These are phyloP conservation scores for Sardina pilchardus DNA, from an alignment of 2,113 vertebrate species.

Conservation along the genomic window DNA sequence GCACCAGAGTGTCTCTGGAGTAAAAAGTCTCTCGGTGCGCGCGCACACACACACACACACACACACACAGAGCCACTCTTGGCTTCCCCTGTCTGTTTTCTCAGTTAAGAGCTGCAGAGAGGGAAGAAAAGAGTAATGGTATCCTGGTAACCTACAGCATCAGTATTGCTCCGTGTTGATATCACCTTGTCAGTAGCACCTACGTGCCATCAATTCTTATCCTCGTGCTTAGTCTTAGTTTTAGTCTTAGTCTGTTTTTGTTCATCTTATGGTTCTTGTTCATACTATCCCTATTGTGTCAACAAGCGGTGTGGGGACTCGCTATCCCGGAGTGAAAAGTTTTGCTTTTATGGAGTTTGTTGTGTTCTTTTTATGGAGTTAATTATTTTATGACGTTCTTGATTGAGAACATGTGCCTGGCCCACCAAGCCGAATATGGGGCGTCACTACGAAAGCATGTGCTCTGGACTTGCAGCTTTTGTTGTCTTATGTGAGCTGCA, in stretches of 20 bases:
- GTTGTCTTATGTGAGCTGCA: neutral
- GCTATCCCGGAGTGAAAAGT: neutral
- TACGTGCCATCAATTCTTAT: neutral
- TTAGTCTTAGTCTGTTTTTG: neutral
- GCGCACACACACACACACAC: conserved; percentile 1
- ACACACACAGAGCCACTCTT: neutral
- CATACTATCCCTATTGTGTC: neutral
- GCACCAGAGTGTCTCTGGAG: neutral
- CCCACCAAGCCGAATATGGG: neutral
- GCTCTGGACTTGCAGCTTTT: neutral
- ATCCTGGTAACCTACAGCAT: neutral
- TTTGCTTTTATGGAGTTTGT: neutral
- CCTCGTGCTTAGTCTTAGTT: neutral
- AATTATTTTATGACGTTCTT: neutral
- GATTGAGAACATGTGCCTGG: neutral
- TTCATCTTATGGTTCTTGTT: neutral
- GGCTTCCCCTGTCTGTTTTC: neutral
- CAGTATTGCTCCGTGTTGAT: neutral
- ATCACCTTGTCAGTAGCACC: neutral
- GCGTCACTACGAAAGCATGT: neutral
- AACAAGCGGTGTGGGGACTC: neutral
- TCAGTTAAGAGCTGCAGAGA: neutral
- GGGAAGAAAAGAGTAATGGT: neutral
- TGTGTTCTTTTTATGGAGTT: conserved; percentile 8
- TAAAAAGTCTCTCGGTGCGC: too few species aligned